Percentiles rank a stretch among this genome's conserved stretches.
phyloP scores from a whole-genome alignment of 2,888 invertebrate genomes.

The Bembecia ichneumoniformis region DNA sequence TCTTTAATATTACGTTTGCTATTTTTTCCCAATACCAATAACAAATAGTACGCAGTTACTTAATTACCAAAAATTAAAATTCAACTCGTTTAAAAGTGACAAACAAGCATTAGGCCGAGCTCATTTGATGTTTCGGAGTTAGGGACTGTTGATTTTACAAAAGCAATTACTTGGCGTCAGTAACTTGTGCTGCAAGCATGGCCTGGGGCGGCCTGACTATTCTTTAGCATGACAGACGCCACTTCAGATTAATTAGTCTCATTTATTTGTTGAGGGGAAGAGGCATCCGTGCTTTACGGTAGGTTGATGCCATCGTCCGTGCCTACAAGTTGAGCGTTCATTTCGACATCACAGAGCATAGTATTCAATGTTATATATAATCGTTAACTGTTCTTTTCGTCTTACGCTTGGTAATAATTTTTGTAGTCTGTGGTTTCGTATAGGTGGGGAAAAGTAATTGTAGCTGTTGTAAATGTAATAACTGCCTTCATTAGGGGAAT shows the following conservation, averaged over 20 bases:
- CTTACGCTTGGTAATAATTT: background rate
- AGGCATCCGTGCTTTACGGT: slow-evolving; percentile 31
- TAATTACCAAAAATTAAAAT: slow-evolving; percentile 21
- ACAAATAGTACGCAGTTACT: slow-evolving; percentile 1
- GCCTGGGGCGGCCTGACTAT: slow-evolving; percentile 39
- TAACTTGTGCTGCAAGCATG: slow-evolving; percentile 28
- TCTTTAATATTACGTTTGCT: no score
- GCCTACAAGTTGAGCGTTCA: background rate
- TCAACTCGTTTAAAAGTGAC: slow-evolving; percentile 24
- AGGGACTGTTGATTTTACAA: slow-evolving; percentile 48
- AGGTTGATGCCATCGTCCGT: slow-evolving; percentile 9
- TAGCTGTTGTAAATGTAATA: slow-evolving; percentile 13
- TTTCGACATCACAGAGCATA: background rate
- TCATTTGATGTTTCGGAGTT: slow-evolving; percentile 20
- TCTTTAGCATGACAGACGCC: slow-evolving; percentile 64
- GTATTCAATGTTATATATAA: background rate
- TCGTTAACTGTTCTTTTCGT: background rate
- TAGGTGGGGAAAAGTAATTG: slow-evolving; percentile 16
- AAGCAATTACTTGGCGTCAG: slow-evolving; percentile 52
- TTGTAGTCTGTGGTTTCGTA: slow-evolving; percentile 17
- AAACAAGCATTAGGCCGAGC: slow-evolving; percentile 22
- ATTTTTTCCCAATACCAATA: slow-evolving; percentile 2
- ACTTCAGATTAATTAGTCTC: slow-evolving; percentile 58
- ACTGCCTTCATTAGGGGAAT: slow-evolving; percentile 26
- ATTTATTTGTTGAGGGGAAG: slow-evolving; percentile 49